Evolutionary conservation across 2,888 invertebrate species (phyloP).

Genomic region (Poecilobothrus nobilitatus): DNA sequence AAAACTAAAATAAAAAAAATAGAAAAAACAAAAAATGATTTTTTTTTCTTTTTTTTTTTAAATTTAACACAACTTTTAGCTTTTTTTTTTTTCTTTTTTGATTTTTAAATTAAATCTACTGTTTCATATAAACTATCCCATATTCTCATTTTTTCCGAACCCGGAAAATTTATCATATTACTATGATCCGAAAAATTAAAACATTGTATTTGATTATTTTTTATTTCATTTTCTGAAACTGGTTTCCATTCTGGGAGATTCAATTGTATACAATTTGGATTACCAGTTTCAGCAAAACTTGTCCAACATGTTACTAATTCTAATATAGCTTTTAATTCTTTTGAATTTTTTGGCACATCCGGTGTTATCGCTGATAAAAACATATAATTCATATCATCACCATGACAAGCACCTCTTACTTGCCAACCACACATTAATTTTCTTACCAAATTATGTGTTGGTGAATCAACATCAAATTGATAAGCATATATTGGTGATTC

Average conservation of each 20-base stretch:
- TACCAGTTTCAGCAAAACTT: conserved; percentile 34
- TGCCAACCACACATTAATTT: conserved; percentile 29
- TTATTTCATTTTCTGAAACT: conserved; percentile 12
- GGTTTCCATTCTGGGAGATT: conserved; percentile 18
- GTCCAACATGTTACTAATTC: conserved; percentile 37
- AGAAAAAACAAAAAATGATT: neutral
- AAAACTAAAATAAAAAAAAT: too few species aligned
- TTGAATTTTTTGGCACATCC: conserved; percentile 28
- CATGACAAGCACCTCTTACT: conserved; percentile 37
- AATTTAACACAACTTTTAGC: neutral
- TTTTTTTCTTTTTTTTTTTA: too few species aligned
- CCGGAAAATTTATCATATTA: conserved; percentile 33
- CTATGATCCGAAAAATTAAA: conserved; percentile 34
- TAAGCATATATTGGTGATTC: conserved; percentile 37
- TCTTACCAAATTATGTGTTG: conserved; percentile 21
- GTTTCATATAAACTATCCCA: conserved; percentile 36
- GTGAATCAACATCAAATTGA: conserved; percentile 39
- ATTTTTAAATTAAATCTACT: neutral
- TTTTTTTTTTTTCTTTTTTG: too few species aligned
- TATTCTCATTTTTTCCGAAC: conserved; percentile 31
- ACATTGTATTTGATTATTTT: conserved; percentile 28
- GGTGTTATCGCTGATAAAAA: conserved; percentile 35
- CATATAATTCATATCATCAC: conserved; percentile 39
- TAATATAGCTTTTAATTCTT: conserved; percentile 31
- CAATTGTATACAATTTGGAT: conserved; percentile 29